Conservation (phyloP, 2,113 vertebrate genomes). For the Raja brachyura region DNA sequence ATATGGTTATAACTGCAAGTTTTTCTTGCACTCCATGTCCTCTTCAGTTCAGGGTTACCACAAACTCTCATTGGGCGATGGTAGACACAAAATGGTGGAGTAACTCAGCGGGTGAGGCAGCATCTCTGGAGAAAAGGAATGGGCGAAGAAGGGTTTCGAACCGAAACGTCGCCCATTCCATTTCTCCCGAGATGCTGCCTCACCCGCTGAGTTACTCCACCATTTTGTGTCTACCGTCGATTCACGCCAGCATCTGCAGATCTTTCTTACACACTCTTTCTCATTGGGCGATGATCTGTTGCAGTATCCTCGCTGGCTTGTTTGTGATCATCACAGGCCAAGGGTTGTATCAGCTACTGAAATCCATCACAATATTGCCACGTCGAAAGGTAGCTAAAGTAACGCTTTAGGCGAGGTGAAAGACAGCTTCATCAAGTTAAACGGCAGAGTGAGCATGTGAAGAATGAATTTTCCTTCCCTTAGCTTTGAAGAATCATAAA, state of each 20-base stretch:
- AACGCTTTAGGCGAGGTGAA: background rate
- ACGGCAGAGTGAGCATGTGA: background rate
- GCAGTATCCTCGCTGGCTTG: background rate
- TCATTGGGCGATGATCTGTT: background rate
- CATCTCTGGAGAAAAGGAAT: too few relatives aligned
- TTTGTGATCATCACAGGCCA: background rate
- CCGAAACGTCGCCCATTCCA: too few relatives aligned
- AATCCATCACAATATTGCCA: background rate
- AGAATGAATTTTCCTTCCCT: background rate
- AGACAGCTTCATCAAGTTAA: background rate
- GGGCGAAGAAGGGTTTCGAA: too few relatives aligned
- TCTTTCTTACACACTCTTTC: too few relatives aligned
- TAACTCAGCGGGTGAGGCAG: too few relatives aligned
- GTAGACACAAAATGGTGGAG: too few relatives aligned
- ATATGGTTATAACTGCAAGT: too few relatives aligned
- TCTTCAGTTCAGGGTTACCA: background rate
- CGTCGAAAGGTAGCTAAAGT: background rate
- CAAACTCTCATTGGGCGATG: background rate
- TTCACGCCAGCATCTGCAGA: too few relatives aligned
- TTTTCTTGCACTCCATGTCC: background rate
- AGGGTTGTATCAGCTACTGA: background rate
- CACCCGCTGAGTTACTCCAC: too few relatives aligned
- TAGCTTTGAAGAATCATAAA: background rate
- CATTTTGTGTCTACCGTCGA: too few relatives aligned
- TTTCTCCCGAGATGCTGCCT: too few relatives aligned